These are phyloP conservation scores for Pangasius djambal DNA, from an alignment of 2,797 vertebrate genomes.

Conservation along the genomic window DNA sequence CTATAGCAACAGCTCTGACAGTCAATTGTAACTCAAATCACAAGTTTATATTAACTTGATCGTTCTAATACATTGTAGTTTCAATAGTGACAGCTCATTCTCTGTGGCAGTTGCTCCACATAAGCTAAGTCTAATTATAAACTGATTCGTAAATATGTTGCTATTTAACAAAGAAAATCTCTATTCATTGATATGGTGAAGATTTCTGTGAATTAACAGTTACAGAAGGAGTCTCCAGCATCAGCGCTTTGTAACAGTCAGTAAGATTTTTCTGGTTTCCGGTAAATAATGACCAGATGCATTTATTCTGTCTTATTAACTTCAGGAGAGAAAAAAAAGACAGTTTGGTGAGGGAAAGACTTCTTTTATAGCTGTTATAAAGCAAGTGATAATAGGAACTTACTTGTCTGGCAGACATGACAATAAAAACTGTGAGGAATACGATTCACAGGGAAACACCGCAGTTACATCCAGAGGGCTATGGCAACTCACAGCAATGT, in stretches of 20 bases:
- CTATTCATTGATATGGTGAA: too few species aligned
- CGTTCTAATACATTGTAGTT: background rate
- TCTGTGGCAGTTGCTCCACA: background rate
- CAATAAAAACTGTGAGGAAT: background rate
- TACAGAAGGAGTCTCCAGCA: background rate
- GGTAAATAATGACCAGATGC: background rate
- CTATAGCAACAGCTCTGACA: background rate
- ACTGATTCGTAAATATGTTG: background rate
- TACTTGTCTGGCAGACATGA: background rate
- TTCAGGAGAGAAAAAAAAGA: background rate
- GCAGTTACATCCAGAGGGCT: background rate
- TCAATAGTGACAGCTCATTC: background rate
- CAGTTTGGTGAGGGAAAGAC: background rate
- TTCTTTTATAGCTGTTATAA: conserved; percentile 1
- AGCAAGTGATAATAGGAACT: background rate
- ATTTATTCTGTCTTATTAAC: background rate
- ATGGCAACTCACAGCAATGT: conserved; percentile 59
- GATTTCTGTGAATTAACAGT: background rate
- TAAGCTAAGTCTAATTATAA: background rate
- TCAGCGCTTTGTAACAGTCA: background rate
- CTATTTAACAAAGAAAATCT: background rate
- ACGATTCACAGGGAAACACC: background rate
- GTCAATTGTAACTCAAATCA: background rate
- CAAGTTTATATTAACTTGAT: background rate
- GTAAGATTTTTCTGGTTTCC: background rate